Evolutionary conservation across 1,140 invertebrate genomes (phyloP).

Genomic region (Drosophila lacteicornis): DNA sequence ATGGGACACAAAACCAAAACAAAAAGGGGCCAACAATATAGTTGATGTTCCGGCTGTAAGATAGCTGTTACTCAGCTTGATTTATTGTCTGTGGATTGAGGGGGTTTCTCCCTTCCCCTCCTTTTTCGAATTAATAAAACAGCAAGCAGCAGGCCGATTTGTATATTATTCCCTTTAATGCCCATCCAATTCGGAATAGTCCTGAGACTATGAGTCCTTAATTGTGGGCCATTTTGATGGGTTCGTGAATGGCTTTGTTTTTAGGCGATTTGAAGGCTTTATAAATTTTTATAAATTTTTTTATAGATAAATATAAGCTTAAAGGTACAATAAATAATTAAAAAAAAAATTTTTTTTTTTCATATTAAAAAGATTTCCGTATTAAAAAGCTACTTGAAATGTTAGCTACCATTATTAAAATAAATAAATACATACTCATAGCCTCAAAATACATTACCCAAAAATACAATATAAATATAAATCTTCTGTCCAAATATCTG

Average conservation of each 20-base stretch:
- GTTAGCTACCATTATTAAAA: background rate
- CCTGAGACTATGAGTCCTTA: background rate
- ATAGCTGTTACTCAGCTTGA: conserved; percentile 42
- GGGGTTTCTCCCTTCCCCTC: no score
- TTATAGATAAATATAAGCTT: no score
- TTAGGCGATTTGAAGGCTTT: background rate
- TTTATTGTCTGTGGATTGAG: conserved; percentile 31
- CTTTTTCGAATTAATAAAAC: conserved; percentile 21
- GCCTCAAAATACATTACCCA: no score
- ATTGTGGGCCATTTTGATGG: background rate
- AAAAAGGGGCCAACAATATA: conserved; percentile 19
- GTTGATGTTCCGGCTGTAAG: conserved; percentile 34
- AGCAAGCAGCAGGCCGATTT: conserved; percentile 17
- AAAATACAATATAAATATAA: background rate
- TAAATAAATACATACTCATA: no score
- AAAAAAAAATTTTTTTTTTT: background rate
- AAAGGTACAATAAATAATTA: background rate
- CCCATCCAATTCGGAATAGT: background rate
- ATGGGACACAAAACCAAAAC: conserved; percentile 21
- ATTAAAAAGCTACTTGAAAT: background rate
- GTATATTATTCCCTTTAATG: conserved; percentile 6
- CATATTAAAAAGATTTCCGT: no score
- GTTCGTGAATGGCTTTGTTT: background rate
- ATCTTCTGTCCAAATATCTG: background rate
- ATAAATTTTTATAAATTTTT: background rate